phyloP scores from a whole-genome alignment of 2,888 invertebrate genomes.

The Syrphus vitripennis region DNA sequence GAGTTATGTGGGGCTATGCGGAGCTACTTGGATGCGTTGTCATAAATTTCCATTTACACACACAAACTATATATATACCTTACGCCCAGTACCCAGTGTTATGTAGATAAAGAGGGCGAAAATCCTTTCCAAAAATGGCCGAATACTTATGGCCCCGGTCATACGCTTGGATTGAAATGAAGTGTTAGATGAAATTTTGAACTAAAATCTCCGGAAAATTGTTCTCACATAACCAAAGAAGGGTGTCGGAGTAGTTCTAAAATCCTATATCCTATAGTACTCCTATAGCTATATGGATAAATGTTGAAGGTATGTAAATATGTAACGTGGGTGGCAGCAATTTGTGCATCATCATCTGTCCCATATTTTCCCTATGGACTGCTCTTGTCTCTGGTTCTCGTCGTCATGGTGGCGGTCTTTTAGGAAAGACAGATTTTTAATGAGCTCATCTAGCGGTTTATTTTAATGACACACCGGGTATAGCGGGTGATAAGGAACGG shows the following conservation, averaged over 20 bases:
- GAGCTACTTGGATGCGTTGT: constrained; percentile 60
- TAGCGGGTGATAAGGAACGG: not conserved
- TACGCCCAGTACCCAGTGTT: too few relatives aligned
- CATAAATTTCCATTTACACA: constrained; percentile 53
- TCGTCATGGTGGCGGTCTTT: constrained; percentile 55
- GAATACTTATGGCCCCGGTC: constrained; percentile 14
- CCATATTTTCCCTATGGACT: not conserved
- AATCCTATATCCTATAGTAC: not conserved
- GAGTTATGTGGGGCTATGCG: not conserved
- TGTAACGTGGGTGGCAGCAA: constrained; percentile 65
- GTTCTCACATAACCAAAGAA: constrained; percentile 33
- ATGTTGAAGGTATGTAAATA: not conserved
- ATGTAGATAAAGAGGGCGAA: not conserved
- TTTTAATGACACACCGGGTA: constrained; percentile 59
- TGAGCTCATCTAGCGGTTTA: constrained; percentile 70
- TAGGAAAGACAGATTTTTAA: constrained; percentile 68
- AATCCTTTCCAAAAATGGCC: constrained; percentile 50
- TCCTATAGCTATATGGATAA: not conserved
- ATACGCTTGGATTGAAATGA: constrained; percentile 59
- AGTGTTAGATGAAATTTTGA: constrained; percentile 67
- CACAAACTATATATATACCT: not conserved
- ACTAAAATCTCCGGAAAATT: constrained; percentile 69
- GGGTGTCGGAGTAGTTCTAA: not conserved
- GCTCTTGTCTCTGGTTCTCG: not conserved
- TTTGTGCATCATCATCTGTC: constrained; percentile 70